These are phyloP conservation scores for Parotocinclus haroldoi DNA, from an alignment of 2,797 vertebrate species.

Conservation along the genomic window DNA sequence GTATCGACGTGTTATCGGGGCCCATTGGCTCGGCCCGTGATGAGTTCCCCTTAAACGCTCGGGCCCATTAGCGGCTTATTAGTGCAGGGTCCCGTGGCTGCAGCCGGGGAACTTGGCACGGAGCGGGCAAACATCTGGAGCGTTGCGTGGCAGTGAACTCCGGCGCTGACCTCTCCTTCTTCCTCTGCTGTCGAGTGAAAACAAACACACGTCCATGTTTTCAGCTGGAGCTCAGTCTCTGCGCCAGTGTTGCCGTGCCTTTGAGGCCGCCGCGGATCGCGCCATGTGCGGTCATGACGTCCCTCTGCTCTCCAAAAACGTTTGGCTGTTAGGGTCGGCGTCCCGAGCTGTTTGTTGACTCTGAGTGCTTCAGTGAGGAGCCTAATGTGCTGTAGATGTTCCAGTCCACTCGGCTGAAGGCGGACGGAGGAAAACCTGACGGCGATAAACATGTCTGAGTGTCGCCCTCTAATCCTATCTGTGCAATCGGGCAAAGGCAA, in stretches of 20 bases:
- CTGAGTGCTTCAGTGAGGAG: conserved; percentile 41
- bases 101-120: conserved; percentile 33
- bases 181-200: conserved; percentile 51
- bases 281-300: conserved; percentile 33
- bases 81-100: conserved; percentile 17
- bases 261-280: background rate
- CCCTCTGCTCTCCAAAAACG: conserved; percentile 20
- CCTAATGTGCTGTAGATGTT: conserved; percentile 49
- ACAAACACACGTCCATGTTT: conserved; percentile 53
- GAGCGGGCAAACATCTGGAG: conserved; percentile 53
- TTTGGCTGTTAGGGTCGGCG: conserved; percentile 41
- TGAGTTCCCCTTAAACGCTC: no score
- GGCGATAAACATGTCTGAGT: no score
- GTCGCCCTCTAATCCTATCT: no score
- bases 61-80: conserved; percentile 30
- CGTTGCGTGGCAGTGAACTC: conserved; percentile 51
- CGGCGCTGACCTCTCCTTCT: conserved; percentile 42
- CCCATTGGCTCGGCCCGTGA: no score
- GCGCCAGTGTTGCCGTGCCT: conserved; percentile 22
- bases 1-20: no score
- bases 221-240: conserved; percentile 28
- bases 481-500: no score
- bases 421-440: no score
- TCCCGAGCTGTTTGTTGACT: conserved; percentile 48
- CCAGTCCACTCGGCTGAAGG: no score